Evolutionary conservation across 2,888 invertebrate species (phyloP), one percentile per base, ranked within the genome.

Genomic region (Calliopum simillimum): DNA sequence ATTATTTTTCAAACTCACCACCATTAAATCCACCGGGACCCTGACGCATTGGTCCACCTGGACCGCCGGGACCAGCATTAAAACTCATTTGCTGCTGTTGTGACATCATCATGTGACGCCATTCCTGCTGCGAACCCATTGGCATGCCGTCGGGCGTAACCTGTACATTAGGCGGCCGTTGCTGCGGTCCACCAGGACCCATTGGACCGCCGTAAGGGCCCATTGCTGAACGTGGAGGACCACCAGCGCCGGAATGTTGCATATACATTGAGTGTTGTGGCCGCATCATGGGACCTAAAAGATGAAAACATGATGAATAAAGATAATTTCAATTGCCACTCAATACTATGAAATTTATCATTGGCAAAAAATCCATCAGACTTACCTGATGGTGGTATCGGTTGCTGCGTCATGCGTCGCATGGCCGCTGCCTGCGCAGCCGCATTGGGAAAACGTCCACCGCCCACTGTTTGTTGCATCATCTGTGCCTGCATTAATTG

Each of bases 361-460:
- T 21, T 62, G 21, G 46, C n/a, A 62, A 66, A 44, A 8, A 43
- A 21, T 6, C 12, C 11, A 3, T 4, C 6, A 1, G 68, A 80
- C 79, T 84, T 84, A 90, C 91, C 91, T 59, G 91, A 91, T 16
- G 92, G 91, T 41, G 91, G 91, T 87, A 92, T 91, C 1, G 91
- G 89, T 77, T 92, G 91, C 80, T 92, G 92, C n/a, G 91, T 89
- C 84, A 91, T 89, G 76, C 91, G 86, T 41, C 91, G 86, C 87
- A 91, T 90, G 47, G 84, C 86, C 21, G 86, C 86, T n/a, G 88
- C 87, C 68, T 87, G 86, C 1, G 88, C 88, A 21, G 88, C 87
- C 23, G 88, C 85, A 79, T 88, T 88, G 49, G 88, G 86, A 73
- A 89, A 89, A 69, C 88, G 86, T 67, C 88, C 87, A 11, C 87